A percentile compares a stretch with the other conserved stretches of the same genome.
phyloP scores from a whole-genome alignment of 92 coral and sea anemone species.

The Scolanthus callimorphus region DNA sequence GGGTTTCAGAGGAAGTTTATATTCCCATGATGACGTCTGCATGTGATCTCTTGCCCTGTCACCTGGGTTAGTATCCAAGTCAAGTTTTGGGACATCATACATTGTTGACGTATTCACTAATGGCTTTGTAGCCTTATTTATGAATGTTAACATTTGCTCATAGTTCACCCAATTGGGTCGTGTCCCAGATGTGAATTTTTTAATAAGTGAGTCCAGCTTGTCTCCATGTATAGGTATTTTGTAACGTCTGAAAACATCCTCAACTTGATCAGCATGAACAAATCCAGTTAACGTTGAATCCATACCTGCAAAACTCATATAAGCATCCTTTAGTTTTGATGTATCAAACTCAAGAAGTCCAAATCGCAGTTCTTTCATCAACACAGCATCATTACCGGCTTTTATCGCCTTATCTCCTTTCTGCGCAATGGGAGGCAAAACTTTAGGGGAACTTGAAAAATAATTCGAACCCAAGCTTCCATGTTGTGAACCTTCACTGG shows the following conservation, averaged over 20 bases:
- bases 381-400: conserved; percentile 5
- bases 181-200: conserved; percentile 72
- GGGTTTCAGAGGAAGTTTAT: conserved; percentile 63
- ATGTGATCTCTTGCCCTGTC: conserved; percentile 31
- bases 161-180: conserved; percentile 84
- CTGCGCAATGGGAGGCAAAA: conserved; percentile 62
- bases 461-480: conserved; percentile 4
- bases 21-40: conserved; percentile 31
- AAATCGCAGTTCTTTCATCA: conserved; percentile 22
- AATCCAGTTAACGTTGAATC: conserved; percentile 84
- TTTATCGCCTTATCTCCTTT: neutral
- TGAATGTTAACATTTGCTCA: conserved; percentile 70
- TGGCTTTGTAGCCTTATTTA: conserved; percentile 44
- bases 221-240: conserved; percentile 50
- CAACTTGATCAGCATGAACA: conserved; percentile 66
- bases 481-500: conserved; percentile 1
- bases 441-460: conserved; percentile 25
- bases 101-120: conserved; percentile 11
- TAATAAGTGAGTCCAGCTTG: conserved; percentile 27
- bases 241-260: conserved; percentile 44
- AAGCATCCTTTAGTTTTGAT: conserved; percentile 54
- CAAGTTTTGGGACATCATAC: conserved; percentile 43
- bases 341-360: conserved; percentile 50
- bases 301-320: conserved; percentile 59
- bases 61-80: conserved; percentile 38